Evolutionary conservation across 2,888 invertebrate genomes (phyloP).

Genomic region (Nomada hirtipes): DNA sequence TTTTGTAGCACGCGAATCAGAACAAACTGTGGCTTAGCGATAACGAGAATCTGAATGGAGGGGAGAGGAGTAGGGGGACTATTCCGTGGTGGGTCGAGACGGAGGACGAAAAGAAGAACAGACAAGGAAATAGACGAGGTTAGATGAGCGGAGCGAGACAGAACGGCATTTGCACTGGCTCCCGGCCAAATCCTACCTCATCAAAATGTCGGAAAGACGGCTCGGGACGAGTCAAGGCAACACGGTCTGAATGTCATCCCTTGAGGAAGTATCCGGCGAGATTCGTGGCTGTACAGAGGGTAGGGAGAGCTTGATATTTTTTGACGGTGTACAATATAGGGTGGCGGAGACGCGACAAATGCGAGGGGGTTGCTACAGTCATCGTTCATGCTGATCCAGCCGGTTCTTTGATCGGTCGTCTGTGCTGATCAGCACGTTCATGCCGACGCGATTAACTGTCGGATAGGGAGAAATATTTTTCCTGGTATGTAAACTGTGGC

Average conservation of each 20-base stretch:
- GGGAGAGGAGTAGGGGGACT: constrained; percentile 27
- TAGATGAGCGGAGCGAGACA: constrained; percentile 47
- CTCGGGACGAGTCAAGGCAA: constrained; percentile 73
- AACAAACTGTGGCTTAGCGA: constrained; percentile 69
- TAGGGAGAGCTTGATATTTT: constrained; percentile 60
- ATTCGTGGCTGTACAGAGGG: constrained; percentile 32
- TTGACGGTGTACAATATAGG: constrained; percentile 56
- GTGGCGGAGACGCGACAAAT: constrained; percentile 50
- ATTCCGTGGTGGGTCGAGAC: constrained; percentile 36
- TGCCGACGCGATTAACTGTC: constrained; percentile 52
- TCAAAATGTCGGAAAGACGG: constrained; percentile 79
- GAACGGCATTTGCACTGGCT: constrained; percentile 77
- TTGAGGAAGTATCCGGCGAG: constrained; percentile 70
- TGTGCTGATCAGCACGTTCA: constrained; percentile 55
- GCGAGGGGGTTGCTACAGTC: constrained; percentile 60
- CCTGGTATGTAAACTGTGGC: no score
- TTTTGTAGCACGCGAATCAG: constrained; percentile 60
- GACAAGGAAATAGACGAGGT: constrained; percentile 17
- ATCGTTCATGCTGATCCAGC: constrained; percentile 60
- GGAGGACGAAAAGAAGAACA: constrained; percentile 36
- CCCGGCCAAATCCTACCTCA: constrained; percentile 79
- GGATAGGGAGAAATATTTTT: constrained; percentile 2
- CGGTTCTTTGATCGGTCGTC: constrained; percentile 37
- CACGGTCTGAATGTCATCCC: constrained; percentile 77
- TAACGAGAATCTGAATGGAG: constrained; percentile 66